A percentile compares a stretch with the other conserved stretches of the same genome.
phyloP scores from a whole-genome alignment of 2,797 vertebrate genomes.

The Hybognathus amarus region DNA sequence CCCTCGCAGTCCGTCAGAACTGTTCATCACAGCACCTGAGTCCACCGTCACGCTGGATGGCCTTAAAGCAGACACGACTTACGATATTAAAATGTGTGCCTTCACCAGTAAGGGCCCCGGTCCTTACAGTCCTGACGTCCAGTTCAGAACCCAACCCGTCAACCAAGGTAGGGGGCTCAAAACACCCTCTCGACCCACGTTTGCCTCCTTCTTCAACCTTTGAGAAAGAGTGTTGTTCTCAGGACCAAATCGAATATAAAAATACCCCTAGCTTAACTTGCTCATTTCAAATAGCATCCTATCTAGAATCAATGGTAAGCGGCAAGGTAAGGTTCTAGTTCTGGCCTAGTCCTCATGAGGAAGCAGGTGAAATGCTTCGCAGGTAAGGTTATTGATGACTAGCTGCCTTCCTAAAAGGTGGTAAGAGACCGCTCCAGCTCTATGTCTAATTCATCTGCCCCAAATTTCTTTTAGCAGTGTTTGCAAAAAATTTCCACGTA shows the following conservation, averaged over 20 bases:
- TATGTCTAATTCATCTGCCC: slow-evolving; percentile 89
- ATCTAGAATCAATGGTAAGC: slow-evolving; percentile 63
- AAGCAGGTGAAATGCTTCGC: slow-evolving; percentile 35
- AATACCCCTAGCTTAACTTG: slow-evolving; percentile 6
- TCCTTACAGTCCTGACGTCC: slow-evolving; percentile 99
- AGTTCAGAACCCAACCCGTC: slow-evolving; percentile 99
- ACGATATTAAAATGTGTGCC: slow-evolving; percentile 99
- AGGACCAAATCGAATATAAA: background rate
- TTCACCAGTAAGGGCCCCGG: slow-evolving; percentile 99
- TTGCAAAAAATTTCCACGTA: slow-evolving; percentile 99
- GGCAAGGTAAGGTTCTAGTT: slow-evolving; percentile 78
- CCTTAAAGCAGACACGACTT: slow-evolving; percentile 98
- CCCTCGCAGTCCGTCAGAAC: slow-evolving; percentile 90
- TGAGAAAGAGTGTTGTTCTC: slow-evolving; percentile 66
- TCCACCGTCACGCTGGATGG: slow-evolving; percentile 90
- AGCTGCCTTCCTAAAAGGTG: slow-evolving; percentile 31
- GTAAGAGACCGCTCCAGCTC: background rate
- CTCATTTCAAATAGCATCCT: background rate
- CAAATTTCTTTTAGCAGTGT: slow-evolving; percentile 99
- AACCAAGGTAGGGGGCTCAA: slow-evolving; percentile 95
- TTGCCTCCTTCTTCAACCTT: slow-evolving; percentile 64
- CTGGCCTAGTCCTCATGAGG: slow-evolving; percentile 61
- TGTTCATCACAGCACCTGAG: slow-evolving; percentile 92
- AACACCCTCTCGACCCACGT: slow-evolving; percentile 57
- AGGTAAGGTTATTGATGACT: slow-evolving; percentile 59